Conservation (phyloP, 2,113 vertebrate genomes). For the Cryptomyrus ogoouensis region DNA sequence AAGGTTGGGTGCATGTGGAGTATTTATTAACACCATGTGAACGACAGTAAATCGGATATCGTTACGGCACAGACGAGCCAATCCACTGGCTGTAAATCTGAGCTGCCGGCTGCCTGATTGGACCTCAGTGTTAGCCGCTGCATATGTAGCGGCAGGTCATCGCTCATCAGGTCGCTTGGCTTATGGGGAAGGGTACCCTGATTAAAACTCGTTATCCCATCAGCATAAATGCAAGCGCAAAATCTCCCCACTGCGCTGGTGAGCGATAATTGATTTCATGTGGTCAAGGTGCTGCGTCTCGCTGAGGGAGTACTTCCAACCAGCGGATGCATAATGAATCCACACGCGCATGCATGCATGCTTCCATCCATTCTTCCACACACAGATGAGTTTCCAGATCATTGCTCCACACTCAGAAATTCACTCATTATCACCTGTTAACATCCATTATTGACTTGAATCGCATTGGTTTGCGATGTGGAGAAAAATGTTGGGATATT, state of each 20-base stretch:
- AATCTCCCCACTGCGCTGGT: neutral
- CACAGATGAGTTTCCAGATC: neutral
- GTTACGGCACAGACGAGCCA: neutral
- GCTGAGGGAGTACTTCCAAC: neutral
- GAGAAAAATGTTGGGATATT: neutral
- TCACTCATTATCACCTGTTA: neutral
- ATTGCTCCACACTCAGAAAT: neutral
- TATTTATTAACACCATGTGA: neutral
- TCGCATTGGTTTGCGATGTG: neutral
- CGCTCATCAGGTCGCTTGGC: neutral
- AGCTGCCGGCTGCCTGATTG: neutral
- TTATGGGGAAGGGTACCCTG: neutral
- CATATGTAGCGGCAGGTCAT: neutral
- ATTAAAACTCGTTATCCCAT: constrained; percentile 3
- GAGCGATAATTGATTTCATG: neutral
- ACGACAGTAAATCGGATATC: neutral
- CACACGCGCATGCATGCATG: neutral
- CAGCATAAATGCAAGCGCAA: neutral
- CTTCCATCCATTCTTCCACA: neutral
- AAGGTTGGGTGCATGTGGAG: neutral
- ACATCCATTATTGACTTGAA: neutral
- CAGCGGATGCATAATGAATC: neutral
- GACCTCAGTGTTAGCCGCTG: neutral
- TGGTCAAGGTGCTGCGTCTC: neutral
- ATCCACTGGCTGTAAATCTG: neutral